Percentiles rank a stretch among this genome's conserved stretches.
Conservation (phyloP, 2,113 vertebrate genomes). For the Pongo pygmaeus region DNA sequence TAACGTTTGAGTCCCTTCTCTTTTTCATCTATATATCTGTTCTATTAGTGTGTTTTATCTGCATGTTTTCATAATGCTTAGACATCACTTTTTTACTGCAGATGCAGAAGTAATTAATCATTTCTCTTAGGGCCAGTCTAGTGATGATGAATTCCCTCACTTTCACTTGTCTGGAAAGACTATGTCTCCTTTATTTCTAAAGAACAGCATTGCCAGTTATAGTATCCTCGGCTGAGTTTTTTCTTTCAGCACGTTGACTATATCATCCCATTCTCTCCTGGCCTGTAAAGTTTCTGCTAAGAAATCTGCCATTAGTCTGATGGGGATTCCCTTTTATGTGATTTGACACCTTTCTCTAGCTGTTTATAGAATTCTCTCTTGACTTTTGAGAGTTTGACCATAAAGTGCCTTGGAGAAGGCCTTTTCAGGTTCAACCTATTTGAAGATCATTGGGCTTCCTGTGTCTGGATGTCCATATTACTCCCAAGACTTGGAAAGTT, state of each 20-base stretch:
- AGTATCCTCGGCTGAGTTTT: background rate
- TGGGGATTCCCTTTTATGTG: background rate
- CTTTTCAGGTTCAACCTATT: background rate
- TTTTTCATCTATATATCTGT: no score
- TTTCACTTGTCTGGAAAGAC: no score
- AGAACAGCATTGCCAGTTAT: background rate
- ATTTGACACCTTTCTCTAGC: background rate
- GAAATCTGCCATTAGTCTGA: background rate
- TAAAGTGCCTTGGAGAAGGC: background rate
- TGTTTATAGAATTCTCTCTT: background rate
- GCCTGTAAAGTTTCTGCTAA: background rate
- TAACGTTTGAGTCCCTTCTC: no score
- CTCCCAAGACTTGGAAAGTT: background rate
- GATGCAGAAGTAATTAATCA: no score
- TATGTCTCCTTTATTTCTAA: no score
- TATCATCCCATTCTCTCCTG: background rate
- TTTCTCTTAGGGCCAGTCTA: no score
- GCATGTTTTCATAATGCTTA: no score
- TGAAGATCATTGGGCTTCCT: background rate
- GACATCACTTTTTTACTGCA: no score
- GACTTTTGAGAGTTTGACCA: background rate
- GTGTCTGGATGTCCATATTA: background rate
- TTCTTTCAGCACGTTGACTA: background rate
- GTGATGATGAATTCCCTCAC: no score
- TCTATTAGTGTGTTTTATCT: no score